A percentile compares a stretch with the other conserved stretches of the same genome.
These are phyloP conservation scores for Nesometra sesokonis DNA, from an alignment of 35 echinoderm and acorn worm species.

Conservation along the genomic window DNA sequence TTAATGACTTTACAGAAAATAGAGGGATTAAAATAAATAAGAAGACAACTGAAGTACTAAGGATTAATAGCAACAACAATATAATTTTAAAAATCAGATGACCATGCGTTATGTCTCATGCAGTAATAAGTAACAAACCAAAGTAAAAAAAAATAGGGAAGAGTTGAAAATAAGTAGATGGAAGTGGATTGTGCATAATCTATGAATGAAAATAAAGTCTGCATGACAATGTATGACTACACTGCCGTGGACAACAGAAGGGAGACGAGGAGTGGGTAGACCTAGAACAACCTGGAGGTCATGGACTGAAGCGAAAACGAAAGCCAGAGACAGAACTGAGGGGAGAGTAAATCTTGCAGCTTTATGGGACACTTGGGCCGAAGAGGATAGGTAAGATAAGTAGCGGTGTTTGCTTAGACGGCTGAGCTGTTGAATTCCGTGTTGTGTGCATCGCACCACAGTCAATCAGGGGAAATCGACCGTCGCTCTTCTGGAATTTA, in stretches of 20 bases:
- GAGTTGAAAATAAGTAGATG: constrained; percentile 3
- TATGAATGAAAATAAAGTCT: constrained; percentile 1
- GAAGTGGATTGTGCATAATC: constrained; percentile 5
- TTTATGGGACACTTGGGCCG: background rate
- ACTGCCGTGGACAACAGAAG: background rate
- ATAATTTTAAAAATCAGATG: background rate
- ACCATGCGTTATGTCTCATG: no score
- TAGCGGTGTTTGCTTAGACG: no score
- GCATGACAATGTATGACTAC: background rate
- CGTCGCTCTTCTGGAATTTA: no score
- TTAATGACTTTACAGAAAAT: no score
- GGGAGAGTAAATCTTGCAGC: background rate
- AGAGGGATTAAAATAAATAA: no score
- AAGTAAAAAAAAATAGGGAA: background rate
- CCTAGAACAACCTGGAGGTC: constrained; percentile 29
- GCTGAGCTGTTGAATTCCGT: no score
- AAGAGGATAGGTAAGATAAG: background rate
- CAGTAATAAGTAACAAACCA: background rate
- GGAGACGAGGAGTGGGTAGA: background rate
- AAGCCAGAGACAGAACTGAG: constrained; percentile 5
- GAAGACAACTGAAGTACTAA: no score
- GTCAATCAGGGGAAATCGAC: no score
- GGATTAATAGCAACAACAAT: no score
- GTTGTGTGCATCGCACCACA: no score
- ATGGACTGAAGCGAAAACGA: background rate